Evolutionary conservation across 2,797 vertebrate species (phyloP).

Genomic region (Poecilia velifera): DNA sequence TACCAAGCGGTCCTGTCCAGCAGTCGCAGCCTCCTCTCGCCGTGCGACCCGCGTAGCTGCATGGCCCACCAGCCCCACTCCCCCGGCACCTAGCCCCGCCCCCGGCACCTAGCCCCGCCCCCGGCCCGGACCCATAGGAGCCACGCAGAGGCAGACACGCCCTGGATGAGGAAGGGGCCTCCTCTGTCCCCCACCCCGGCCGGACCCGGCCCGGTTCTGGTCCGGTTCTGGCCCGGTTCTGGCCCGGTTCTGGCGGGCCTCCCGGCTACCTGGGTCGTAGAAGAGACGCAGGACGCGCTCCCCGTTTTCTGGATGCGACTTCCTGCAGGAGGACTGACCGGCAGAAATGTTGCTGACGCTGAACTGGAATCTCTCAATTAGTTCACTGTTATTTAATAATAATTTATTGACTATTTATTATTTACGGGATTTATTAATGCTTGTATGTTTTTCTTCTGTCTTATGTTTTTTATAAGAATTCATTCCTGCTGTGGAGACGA

Average conservation of each 20-base stretch:
- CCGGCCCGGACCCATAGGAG: constrained; percentile 16
- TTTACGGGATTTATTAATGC: constrained; percentile 66
- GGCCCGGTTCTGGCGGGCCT: constrained; percentile 23
- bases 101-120: constrained; percentile 4
- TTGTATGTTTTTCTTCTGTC: constrained; percentile 47
- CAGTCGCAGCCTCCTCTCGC: constrained; percentile 69
- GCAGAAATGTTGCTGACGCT: constrained; percentile 41
- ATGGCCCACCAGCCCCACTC: constrained; percentile 84
- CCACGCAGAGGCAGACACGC: constrained; percentile 48
- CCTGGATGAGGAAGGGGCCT: constrained; percentile 17
- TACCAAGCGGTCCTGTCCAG: constrained; percentile 82
- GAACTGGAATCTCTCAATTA: constrained; percentile 39
- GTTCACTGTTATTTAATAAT: constrained; percentile 67
- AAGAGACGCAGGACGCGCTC: constrained; percentile 52
- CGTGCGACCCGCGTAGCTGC: constrained; percentile 88
- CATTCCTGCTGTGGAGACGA: constrained; percentile 48
- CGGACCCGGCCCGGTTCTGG: constrained; percentile 13
- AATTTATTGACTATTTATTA: constrained; percentile 64
- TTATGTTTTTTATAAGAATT: constrained; percentile 38
- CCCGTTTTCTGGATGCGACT: constrained; percentile 42
- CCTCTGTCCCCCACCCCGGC: constrained; percentile 26
- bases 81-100: constrained; percentile 78
- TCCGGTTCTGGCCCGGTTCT: constrained; percentile 17
- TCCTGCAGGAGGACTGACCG: constrained; percentile 44
- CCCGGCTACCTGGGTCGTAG: constrained; percentile 57